Conservation (phyloP, 1,140 invertebrate genomes). For the Thalassaphorura encarpata region DNA sequence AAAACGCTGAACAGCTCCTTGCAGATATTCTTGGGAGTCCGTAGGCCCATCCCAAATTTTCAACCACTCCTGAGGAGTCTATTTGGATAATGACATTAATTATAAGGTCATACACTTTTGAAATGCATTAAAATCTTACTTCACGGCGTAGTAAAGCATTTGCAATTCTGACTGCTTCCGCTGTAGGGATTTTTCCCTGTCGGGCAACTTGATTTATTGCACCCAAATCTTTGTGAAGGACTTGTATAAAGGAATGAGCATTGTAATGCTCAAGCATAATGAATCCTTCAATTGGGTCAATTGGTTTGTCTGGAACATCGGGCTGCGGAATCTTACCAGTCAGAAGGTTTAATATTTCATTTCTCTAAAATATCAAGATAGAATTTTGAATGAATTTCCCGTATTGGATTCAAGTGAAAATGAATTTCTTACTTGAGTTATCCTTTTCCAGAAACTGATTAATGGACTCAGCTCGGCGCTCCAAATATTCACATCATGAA, state of each 20-base stretch:
- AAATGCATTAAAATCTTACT: slow-evolving; percentile 37
- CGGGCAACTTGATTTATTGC: slow-evolving; percentile 52
- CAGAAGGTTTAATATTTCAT: slow-evolving; percentile 11
- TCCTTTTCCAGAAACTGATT: slow-evolving; percentile 63
- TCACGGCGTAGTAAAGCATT: slow-evolving; percentile 48
- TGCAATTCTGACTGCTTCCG: slow-evolving; percentile 44
- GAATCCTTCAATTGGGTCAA: slow-evolving; percentile 44
- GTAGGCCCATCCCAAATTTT: slow-evolving; percentile 65
- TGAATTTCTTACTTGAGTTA: slow-evolving; percentile 51
- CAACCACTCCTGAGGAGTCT: slow-evolving; percentile 67
- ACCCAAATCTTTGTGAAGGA: slow-evolving; percentile 48
- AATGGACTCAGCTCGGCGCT: slow-evolving; percentile 53
- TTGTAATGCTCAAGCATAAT: slow-evolving; percentile 47
- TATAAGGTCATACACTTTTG: slow-evolving; percentile 23
- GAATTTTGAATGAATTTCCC: not conserved
- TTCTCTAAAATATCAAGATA: slow-evolving; percentile 12
- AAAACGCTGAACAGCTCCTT: slow-evolving; percentile 52
- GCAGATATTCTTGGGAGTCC: slow-evolving; percentile 59
- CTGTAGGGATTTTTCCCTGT: slow-evolving; percentile 45
- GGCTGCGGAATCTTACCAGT: slow-evolving; percentile 35
- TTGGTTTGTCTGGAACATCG: slow-evolving; percentile 35
- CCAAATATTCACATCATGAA: slow-evolving; percentile 43
- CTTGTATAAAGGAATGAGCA: slow-evolving; percentile 42
- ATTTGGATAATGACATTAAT: slow-evolving; percentile 32
- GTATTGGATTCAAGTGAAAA: no score